Percentiles rank a stretch among this genome's conserved stretches.
Conservation (phyloP, 2,797 vertebrate genomes). For the Thalassophryne amazonica region DNA sequence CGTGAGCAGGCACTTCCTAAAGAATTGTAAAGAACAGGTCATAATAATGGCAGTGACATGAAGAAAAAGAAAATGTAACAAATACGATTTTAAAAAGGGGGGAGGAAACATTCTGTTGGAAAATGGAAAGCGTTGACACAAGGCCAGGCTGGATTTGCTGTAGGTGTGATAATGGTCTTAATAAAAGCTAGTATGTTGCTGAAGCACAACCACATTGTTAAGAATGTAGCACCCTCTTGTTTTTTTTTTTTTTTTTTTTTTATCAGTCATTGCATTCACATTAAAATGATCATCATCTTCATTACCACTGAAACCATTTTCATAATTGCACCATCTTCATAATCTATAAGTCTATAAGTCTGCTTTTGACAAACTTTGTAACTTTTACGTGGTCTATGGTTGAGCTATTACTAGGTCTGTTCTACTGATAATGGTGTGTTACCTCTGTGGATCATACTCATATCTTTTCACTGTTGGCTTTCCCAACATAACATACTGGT, state of each 20-base stretch:
- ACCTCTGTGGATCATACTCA: constrained; percentile 59
- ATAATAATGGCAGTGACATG: constrained; percentile 68
- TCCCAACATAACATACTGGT: constrained; percentile 86
- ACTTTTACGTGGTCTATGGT: constrained; percentile 49
- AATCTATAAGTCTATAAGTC: constrained; percentile 37
- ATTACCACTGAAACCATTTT: constrained; percentile 32
- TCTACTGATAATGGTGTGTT: constrained; percentile 58
- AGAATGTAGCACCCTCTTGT: constrained; percentile 60
- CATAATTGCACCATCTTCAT: constrained; percentile 34
- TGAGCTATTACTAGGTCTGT: constrained; percentile 60
- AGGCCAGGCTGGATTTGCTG: constrained; percentile 63
- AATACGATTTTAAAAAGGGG: constrained; percentile 55
- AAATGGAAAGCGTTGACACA: constrained; percentile 67
- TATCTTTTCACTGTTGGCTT: constrained; percentile 82
- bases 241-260: constrained; percentile 44
- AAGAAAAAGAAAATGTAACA: constrained; percentile 30
- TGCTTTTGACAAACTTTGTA: constrained; percentile 53
- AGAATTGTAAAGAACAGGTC: constrained; percentile 67
- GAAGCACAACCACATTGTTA: constrained; percentile 68
- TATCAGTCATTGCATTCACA: constrained; percentile 62
- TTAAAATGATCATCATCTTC: constrained; percentile 43
- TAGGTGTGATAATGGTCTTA: constrained; percentile 54
- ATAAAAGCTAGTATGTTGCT: constrained; percentile 68
- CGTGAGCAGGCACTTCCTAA: constrained; percentile 87
- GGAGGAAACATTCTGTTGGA: constrained; percentile 63